Base-by-base conservation (phyloP, 2,797 vertebrate genomes). In the Phaenicophaeus curvirostris region DNA sequence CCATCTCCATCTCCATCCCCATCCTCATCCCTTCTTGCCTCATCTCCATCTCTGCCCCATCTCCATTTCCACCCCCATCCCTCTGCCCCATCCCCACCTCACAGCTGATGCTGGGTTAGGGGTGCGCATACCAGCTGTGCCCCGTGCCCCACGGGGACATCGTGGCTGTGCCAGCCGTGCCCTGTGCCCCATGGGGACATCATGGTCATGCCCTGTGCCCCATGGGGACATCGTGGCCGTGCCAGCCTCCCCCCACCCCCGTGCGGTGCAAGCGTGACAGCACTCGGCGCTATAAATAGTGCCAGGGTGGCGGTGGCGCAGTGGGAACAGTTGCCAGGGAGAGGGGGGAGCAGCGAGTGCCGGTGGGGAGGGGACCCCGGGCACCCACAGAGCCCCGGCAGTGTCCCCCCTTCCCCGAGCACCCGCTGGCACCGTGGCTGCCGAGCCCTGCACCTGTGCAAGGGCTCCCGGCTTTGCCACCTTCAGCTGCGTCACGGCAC, bases 381-480 rank as follows among this genome's bases (percentile, higher is more conserved):
- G 28, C 1, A 1, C 55, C 35, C 0, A 0, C 44, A 21, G 53
- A 61, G 19, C 27, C 35, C 15, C 61, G 39, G 39, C 39, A 39
- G 39, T 39, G 39, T 39, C 39, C 39, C 39, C 39, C n/a, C n/a
- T 6, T 18, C 14, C 13, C 54, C 35, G 33, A 2, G 50, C 50
- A 23, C 16, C 21, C 51, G 55, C 21, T 0, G 0, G 18, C 39
- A 39, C 39, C 39, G 44, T 5, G 6, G n/a, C 73, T 1, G 1
- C 5, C 0, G 3, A 39, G 51, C 72, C 42, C 3, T 7, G 4
- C 2, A 28, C 55, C 50, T 21, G 48, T 0, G 5, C 65, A 1
- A 2, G 5, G 59, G 35, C 30, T n/a, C 54, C n/a, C 13, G 5
- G 61, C 83, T n/a, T 14, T 4, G 61, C 68, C 3, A 5, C 15